Conservation (phyloP, 2,113 vertebrate species). For the Petaurus breviceps region DNA sequence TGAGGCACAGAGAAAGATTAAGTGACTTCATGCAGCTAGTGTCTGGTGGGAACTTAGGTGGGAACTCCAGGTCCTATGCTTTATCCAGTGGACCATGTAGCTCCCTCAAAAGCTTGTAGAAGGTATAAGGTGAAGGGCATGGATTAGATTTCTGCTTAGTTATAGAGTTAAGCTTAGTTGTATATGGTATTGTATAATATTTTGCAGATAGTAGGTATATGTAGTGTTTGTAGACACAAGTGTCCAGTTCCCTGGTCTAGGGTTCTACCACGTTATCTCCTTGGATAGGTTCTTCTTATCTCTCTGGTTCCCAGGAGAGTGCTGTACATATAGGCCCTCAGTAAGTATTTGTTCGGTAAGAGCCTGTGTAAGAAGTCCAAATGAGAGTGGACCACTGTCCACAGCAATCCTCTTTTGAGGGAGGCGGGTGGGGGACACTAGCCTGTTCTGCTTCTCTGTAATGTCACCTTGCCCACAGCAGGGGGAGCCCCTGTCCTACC, state of each 20-base stretch:
- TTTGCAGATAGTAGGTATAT: not conserved
- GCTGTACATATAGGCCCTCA: not conserved
- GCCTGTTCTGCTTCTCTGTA: not conserved
- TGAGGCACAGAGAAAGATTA: not conserved
- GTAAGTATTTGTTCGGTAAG: not conserved
- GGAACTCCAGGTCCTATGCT: not conserved
- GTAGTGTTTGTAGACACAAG: not conserved
- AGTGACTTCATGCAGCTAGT: not conserved
- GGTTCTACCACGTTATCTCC: not conserved
- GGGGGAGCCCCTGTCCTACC: constrained; percentile 48
- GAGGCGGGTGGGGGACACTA: no score
- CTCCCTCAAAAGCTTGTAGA: not conserved
- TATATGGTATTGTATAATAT: not conserved
- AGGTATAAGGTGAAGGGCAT: not conserved
- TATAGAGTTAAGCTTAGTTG: not conserved
- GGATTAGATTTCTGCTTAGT: not conserved
- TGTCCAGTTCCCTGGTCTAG: not conserved
- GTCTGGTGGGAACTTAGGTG: not conserved
- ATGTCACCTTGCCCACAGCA: constrained; percentile 22
- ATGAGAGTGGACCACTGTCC: not conserved
- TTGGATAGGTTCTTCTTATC: not conserved
- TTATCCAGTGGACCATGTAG: not conserved
- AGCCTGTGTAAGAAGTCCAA: not conserved
- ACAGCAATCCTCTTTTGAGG: no score
- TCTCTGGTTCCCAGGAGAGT: not conserved